phyloP scores from a whole-genome alignment of 2,797 vertebrate genomes.

The Nothura maculosa region DNA sequence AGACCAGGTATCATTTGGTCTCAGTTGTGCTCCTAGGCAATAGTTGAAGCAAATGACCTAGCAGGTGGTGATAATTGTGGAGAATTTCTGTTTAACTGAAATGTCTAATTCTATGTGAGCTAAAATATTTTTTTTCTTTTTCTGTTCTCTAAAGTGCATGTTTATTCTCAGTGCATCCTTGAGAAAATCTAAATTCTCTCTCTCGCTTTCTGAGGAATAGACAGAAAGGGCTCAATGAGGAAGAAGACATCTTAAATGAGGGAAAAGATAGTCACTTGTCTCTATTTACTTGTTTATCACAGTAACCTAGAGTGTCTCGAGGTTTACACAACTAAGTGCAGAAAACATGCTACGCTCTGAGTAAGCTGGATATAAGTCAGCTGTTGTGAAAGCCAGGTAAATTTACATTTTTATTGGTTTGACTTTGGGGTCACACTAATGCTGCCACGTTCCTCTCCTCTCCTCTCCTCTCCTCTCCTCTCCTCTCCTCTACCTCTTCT shows the following conservation, averaged over 20 bases:
- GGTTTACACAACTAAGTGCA: neutral
- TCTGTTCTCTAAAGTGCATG: neutral
- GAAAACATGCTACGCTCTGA: neutral
- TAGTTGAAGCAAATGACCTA: constrained; percentile 24
- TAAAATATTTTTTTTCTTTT: neutral
- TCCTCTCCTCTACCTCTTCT: too few species aligned
- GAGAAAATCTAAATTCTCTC: constrained; percentile 4
- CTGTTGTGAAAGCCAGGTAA: neutral
- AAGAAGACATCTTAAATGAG: neutral
- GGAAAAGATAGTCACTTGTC: neutral
- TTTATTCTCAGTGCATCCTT: neutral
- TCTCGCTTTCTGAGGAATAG: neutral
- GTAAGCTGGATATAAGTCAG: neutral
- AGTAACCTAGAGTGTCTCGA: neutral
- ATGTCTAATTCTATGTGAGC: neutral
- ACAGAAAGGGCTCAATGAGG: neutral
- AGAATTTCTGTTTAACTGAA: constrained; percentile 25
- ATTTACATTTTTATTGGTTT: neutral
- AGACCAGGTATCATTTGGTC: neutral
- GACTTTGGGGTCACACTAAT: rapidly evolving
- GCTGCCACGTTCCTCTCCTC: neutral
- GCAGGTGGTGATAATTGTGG: neutral
- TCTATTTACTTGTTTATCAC: neutral
- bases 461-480: too few species aligned
- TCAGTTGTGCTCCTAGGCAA: neutral